These are phyloP conservation scores for Chaenodraco wilsoni DNA, from an alignment of 2,797 vertebrate genomes.

Conservation along the genomic window DNA sequence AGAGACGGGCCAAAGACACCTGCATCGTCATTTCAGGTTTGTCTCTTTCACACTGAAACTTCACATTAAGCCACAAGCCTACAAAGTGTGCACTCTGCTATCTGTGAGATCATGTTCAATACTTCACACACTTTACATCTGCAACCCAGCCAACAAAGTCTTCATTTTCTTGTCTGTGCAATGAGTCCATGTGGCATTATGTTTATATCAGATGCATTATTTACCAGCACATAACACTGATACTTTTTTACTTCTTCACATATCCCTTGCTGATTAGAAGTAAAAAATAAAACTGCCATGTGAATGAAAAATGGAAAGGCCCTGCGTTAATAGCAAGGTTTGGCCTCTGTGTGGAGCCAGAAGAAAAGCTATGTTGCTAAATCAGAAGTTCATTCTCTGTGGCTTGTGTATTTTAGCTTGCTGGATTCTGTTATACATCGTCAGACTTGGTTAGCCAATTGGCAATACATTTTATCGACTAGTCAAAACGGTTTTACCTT, in stretches of 20 bases:
- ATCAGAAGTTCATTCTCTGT: too few relatives aligned
- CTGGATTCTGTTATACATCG: too few relatives aligned
- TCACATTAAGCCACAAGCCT: neutral
- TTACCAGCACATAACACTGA: too few relatives aligned
- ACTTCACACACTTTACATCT: too few relatives aligned
- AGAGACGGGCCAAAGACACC: conserved; percentile 91
- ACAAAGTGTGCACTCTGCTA: neutral
- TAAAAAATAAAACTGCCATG: neutral
- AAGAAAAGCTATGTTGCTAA: neutral
- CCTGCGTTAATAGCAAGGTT: neutral
- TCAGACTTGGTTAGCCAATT: too few relatives aligned
- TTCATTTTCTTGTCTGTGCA: neutral
- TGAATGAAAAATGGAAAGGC: neutral
- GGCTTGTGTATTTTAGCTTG: too few relatives aligned
- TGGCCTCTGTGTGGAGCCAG: conserved; percentile 10
- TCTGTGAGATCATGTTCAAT: neutral
- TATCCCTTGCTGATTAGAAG: neutral
- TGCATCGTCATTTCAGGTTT: conserved; percentile 96
- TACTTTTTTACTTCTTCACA: too few relatives aligned
- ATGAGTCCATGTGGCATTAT: too few relatives aligned
- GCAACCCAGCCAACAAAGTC: neutral
- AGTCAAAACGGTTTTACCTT: too few relatives aligned
- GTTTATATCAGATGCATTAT: too few relatives aligned
- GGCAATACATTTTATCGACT: too few relatives aligned
- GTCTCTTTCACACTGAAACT: neutral